Evolutionary conservation across 2,888 invertebrate genomes (phyloP), one percentile per base, ranked within the genome.

Genomic region (Norana najaformis): DNA sequence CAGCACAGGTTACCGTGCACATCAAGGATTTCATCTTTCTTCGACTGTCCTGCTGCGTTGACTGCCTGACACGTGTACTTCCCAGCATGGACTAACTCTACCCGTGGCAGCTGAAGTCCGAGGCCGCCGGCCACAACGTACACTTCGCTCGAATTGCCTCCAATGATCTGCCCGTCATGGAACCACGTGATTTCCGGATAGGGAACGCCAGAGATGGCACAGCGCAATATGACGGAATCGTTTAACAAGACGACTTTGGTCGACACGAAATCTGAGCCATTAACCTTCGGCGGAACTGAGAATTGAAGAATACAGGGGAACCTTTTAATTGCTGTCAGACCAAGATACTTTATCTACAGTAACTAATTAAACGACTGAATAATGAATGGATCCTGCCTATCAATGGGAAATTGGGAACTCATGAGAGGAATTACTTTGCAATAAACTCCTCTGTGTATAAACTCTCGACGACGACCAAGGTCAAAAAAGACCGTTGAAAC

Each of bases 1-100:
- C 47, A 30, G 20, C 6, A 6, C 11, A 23, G 0, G 95, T 94
- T 93, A 96, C 96, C 96, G 90, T 96, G 94, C 0, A 96, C 96
- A 90, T 96, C 95, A 5, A 97, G 92, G 88, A 94, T 93, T 92
- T 94, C 94, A n/a, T 92, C 92, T 89, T 94, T 95, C 90, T 94
- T 94, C 34, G 93, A 92, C 34, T 93, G 92, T 14, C 96, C 96
- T 41, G 96, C 96, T 34, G 93, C 92, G 92, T 96, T 96, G 90
- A 94, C 95, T 0, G 95, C 96, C 0, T 96, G 94, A 93, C 96
- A 96, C 88, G 94, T 94, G 92, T 95, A 96, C n/a, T 93, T 93
- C 6, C 95, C 96, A 53, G 94, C 93, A 91, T 95, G 94, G 5
- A 89, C 41, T 30, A 92, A 89, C 13, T 91, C 90, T 3, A 93